Percentiles rank a stretch among this genome's conserved stretches.
phyloP scores from a whole-genome alignment of 2,797 vertebrate genomes.

The Crenuchus spilurus region DNA sequence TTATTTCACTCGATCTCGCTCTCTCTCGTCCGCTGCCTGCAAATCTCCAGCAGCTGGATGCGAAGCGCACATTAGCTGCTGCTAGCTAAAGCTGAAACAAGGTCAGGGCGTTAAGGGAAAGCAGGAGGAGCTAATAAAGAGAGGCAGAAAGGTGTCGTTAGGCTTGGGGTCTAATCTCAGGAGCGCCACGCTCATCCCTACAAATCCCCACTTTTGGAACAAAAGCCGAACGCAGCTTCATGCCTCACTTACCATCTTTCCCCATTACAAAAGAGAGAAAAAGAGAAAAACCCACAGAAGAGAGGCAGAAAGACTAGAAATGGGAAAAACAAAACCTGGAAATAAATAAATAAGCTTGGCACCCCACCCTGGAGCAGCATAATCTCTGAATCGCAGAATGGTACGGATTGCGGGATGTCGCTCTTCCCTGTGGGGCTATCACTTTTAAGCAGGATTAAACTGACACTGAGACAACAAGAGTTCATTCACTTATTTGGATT shows the following conservation, averaged over 20 bases:
- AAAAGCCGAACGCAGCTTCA: conserved; percentile 38
- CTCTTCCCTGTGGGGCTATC: conserved; percentile 58
- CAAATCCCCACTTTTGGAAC: conserved; percentile 42
- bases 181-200: conserved; percentile 28
- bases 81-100: conserved; percentile 27
- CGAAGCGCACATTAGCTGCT: conserved; percentile 32
- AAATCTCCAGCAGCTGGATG: conserved; percentile 34
- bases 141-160: conserved; percentile 45
- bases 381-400: conserved; percentile 67
- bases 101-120: conserved; percentile 31
- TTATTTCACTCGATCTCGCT: conserved; percentile 34
- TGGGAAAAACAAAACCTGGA: conserved; percentile 37
- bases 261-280: conserved; percentile 26
- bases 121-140: conserved; percentile 39
- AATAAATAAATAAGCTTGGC: conserved; percentile 59
- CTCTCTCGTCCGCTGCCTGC: conserved; percentile 39
- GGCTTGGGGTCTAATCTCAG: conserved; percentile 43
- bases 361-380: conserved; percentile 43
- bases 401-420: conserved; percentile 61
- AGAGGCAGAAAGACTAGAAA: conserved; percentile 8
- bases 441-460: conserved; percentile 76
- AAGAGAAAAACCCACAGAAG: not conserved
- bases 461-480: conserved; percentile 59
- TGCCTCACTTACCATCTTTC: conserved; percentile 41
- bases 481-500: conserved; percentile 64